phyloP scores from a whole-genome alignment of 2,113 vertebrate genomes.

The Delphinapterus leucas region DNA sequence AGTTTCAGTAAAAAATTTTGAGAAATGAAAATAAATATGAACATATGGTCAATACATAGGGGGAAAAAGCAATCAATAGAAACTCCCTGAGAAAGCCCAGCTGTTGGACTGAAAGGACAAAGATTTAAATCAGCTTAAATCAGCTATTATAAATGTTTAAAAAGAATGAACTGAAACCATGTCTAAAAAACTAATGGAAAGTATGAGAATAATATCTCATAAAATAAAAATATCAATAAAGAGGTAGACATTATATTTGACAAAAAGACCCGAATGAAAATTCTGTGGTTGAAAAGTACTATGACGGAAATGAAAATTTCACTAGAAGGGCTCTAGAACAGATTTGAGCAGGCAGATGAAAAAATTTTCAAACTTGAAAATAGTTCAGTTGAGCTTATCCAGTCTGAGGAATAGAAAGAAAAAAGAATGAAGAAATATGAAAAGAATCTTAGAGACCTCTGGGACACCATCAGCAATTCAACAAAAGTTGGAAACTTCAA shows the following conservation, averaged over 20 bases:
- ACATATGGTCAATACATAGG: neutral
- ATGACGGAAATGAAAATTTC: neutral
- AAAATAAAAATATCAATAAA: neutral
- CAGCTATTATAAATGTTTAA: neutral
- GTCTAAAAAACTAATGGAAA: neutral
- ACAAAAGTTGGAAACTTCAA: neutral
- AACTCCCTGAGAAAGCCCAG: neutral
- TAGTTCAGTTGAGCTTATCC: neutral
- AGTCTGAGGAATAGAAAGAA: neutral
- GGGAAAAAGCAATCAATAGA: neutral
- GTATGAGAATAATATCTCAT: neutral
- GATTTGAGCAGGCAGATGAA: neutral
- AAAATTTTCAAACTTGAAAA: neutral
- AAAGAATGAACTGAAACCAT: neutral
- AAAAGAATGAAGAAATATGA: neutral
- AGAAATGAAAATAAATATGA: neutral
- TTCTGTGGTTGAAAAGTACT: neutral
- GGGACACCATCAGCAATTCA: neutral
- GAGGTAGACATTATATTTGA: neutral
- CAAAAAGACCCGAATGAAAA: neutral
- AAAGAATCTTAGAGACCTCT: neutral
- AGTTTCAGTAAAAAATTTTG: neutral
- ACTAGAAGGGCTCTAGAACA: neutral
- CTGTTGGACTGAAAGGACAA: neutral
- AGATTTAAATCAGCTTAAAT: neutral